A percentile compares a stretch with the other conserved stretches of the same genome.
These are phyloP conservation scores for Enteromius afrohamiltoni DNA, from an alignment of 2,797 vertebrate genomes.

Conservation along the genomic window DNA sequence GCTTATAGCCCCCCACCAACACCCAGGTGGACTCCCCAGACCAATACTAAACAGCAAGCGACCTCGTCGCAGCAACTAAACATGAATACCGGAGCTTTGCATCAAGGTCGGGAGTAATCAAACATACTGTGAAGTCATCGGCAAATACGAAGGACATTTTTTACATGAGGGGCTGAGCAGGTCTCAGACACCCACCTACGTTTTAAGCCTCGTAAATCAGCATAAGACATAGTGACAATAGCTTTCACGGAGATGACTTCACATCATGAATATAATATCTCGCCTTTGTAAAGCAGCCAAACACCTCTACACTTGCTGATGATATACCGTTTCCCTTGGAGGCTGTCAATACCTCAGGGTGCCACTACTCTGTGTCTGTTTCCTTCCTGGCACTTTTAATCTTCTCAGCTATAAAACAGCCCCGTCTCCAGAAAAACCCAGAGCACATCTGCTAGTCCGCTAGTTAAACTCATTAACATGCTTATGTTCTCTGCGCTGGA, in stretches of 20 bases:
- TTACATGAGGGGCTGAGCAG: slow-evolving; percentile 40
- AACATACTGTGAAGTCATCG: slow-evolving; percentile 42
- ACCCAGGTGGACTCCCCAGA: not conserved
- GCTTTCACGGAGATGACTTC: slow-evolving; percentile 75
- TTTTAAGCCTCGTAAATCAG: slow-evolving; percentile 57
- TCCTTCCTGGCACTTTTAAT: slow-evolving; percentile 72
- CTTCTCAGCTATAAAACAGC: slow-evolving; percentile 71
- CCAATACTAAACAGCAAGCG: slow-evolving; percentile 21
- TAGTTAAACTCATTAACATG: slow-evolving; percentile 74
- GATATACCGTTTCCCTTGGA: slow-evolving; percentile 78
- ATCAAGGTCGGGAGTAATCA: slow-evolving; percentile 48
- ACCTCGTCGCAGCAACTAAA: slow-evolving; percentile 24
- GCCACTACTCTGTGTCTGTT: slow-evolving; percentile 67
- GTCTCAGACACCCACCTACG: slow-evolving; percentile 48
- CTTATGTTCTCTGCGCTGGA: slow-evolving; percentile 56
- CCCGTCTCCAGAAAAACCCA: slow-evolving; percentile 64
- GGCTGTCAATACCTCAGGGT: slow-evolving; percentile 74
- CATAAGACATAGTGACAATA: slow-evolving; percentile 60
- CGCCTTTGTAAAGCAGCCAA: slow-evolving; percentile 75
- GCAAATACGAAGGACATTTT: slow-evolving; percentile 48
- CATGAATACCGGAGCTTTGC: slow-evolving; percentile 14
- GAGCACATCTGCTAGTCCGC: slow-evolving; percentile 68
- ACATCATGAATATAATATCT: slow-evolving; percentile 76
- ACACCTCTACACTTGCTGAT: slow-evolving; percentile 70
- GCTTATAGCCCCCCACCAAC: not conserved